phyloP scores from a whole-genome alignment of 1,140 invertebrate species.

The Stegodyphus mimosarum region DNA sequence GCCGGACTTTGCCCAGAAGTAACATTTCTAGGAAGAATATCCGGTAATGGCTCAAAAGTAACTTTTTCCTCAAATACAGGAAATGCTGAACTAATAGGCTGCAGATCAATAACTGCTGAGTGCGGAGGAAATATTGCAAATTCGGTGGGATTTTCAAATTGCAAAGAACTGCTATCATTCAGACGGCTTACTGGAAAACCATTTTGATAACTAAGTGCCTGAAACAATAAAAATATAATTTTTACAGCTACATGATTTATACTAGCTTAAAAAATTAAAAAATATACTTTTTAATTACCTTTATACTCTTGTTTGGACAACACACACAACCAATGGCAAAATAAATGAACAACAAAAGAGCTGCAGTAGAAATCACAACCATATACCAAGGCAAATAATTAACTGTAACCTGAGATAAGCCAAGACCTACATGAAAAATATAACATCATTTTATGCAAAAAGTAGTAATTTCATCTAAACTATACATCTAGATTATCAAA shows the following conservation, averaged over 20 bases:
- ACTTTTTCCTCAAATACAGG: slow-evolving; percentile 59
- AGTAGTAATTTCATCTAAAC: no score
- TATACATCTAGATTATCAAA: no score
- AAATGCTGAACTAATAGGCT: slow-evolving; percentile 21
- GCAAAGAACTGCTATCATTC: slow-evolving; percentile 34
- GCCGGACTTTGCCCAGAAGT: slow-evolving; percentile 13
- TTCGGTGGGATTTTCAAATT: slow-evolving; percentile 47
- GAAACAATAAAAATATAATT: background rate
- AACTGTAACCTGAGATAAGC: background rate
- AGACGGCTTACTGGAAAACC: slow-evolving; percentile 31
- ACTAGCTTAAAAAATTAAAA: no score
- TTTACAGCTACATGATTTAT: no score
- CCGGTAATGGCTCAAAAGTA: slow-evolving; percentile 67
- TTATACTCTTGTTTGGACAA: slow-evolving; percentile 45
- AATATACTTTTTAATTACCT: slow-evolving; percentile 3
- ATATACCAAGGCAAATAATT: slow-evolving; percentile 13
- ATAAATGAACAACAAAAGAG: slow-evolving; percentile 27
- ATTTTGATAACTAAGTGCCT: slow-evolving; percentile 51
- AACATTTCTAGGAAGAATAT: slow-evolving; percentile 62
- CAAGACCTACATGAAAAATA: background rate
- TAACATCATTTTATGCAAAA: background rate
- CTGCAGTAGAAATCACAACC: slow-evolving; percentile 19
- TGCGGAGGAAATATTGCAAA: slow-evolving; percentile 57
- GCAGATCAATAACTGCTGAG: slow-evolving; percentile 47
- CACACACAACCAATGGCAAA: slow-evolving; percentile 35